Conservation (phyloP, 2,113 vertebrate genomes). For the Xyrauchen texanus region DNA sequence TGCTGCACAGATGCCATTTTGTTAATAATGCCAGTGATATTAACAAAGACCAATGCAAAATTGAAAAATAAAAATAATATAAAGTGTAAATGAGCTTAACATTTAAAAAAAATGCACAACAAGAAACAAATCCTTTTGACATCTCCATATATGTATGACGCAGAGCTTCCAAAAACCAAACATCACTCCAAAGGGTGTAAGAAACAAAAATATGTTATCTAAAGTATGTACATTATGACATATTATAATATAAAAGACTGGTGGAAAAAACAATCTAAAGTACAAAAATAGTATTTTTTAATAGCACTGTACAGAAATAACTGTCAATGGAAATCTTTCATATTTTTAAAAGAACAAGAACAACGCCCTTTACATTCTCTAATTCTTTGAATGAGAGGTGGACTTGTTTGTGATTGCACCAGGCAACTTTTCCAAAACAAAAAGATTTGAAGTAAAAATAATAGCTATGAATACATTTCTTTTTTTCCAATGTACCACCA, state of each 20-base stretch:
- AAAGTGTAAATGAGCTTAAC: too few relatives aligned
- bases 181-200: not conserved
- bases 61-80: not conserved
- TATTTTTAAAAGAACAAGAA: not conserved
- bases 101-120: too few relatives aligned
- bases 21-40: constrained; percentile 12
- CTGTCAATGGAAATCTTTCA: constrained; percentile 12
- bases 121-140: too few relatives aligned
- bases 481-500: constrained; percentile 18
- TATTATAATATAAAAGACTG: constrained; percentile 30
- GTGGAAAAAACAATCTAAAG: constrained; percentile 19
- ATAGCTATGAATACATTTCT: constrained; percentile 41
- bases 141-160: not conserved
- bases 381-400: constrained; percentile 17
- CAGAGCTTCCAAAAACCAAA: constrained; percentile 11
- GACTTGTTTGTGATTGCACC: constrained; percentile 61
- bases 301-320: constrained; percentile 53
- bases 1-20: constrained; percentile 19
- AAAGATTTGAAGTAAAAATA: constrained; percentile 6
- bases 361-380: constrained; percentile 39
- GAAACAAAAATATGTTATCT: constrained; percentile 23
- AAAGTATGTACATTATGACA: constrained; percentile 60
- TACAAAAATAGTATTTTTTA: constrained; percentile 59
- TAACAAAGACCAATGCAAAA: not conserved
- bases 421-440: constrained; percentile 51